Percentiles rank a stretch among this genome's conserved stretches.
Conservation (phyloP, 2,797 vertebrate species). For the Acomys russatus region DNA sequence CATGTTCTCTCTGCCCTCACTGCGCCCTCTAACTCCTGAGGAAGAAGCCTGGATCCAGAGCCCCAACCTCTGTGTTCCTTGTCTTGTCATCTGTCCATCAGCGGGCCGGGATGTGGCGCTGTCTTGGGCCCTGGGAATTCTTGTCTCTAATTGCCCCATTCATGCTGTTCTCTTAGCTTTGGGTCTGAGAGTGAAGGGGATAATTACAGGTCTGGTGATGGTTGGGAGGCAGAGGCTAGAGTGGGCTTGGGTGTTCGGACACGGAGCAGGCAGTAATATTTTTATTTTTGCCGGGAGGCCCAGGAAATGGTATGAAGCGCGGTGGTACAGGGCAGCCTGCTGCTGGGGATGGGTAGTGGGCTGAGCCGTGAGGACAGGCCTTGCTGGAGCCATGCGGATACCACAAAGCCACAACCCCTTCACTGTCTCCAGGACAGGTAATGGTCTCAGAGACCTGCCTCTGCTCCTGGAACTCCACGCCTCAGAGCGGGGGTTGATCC, state of each 20-base stretch:
- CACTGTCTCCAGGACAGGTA: not conserved
- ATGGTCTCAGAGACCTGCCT: not conserved
- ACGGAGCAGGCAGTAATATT: not conserved
- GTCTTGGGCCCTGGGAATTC: not conserved
- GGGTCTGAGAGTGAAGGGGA: not conserved
- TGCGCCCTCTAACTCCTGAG: not conserved
- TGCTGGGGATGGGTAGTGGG: not conserved
- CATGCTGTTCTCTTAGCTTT: not conserved
- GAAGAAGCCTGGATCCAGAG: not conserved
- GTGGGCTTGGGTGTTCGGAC: not conserved
- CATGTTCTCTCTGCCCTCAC: not conserved
- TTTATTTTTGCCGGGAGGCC: not conserved
- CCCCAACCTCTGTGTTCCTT: not conserved
- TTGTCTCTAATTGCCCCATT: constrained; percentile 7
- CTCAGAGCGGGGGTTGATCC: not conserved
- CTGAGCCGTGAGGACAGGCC: not conserved
- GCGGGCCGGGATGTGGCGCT: not conserved
- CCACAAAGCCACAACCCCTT: not conserved
- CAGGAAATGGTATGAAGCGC: not conserved
- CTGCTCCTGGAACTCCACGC: not conserved
- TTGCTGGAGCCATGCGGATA: not conserved
- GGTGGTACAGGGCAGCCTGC: not conserved
- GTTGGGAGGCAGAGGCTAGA: not conserved
- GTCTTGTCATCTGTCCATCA: not conserved
- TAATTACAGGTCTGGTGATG: not conserved